Base-by-base conservation (phyloP, 2,113 vertebrate genomes). In the Delphinus delphis region DNA sequence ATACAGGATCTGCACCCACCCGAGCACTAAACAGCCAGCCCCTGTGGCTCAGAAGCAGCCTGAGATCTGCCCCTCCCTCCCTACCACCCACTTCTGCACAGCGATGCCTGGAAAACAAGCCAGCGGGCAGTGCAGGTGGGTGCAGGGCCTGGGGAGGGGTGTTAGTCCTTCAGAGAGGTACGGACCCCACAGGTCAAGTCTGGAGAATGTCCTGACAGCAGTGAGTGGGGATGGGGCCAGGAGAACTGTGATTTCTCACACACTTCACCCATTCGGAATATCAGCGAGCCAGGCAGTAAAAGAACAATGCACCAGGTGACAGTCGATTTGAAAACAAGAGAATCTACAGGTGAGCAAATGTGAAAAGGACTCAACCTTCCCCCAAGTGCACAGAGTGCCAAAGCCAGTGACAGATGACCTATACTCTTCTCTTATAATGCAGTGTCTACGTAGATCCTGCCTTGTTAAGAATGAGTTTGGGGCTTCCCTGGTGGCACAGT, bases 391-490 rank as follows among this genome's bases (percentile, higher is more conserved):
- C 31, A 33, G 33, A 3, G 82, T 1, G 3, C 8, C 41, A n/a
- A 18, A 65, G 31, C 50, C 58, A 17, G 47, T 0, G 5, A 33
- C 21, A 36, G 18, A 15, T 4, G 1, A 6, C 0, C 1, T 4
- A 3, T 4, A 11, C 8, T 50, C 53, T 18, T 17, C 20, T 20
- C 12, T 5, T 38, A 6, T 3, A 31, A 31, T 2, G 44, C 41
- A 23, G 79, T 0, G 33, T 65, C 77, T 36, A 25, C 31, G 47
- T 0, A 62, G 87, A 33, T 26, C 2, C 73, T 28, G 28, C 8
- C 67, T 47, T 23, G 36, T 74, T 25, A 60, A 53, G 50, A 55
- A 65, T 4, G 26, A 87, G 31, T 6, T 76, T 47, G 47, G 44
- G 44, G 44, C 44, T 47, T 47, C 44, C 44, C 44, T 47, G 44